Conservation (phyloP, 2,113 vertebrate genomes). For the Rhinoderma darwinii region DNA sequence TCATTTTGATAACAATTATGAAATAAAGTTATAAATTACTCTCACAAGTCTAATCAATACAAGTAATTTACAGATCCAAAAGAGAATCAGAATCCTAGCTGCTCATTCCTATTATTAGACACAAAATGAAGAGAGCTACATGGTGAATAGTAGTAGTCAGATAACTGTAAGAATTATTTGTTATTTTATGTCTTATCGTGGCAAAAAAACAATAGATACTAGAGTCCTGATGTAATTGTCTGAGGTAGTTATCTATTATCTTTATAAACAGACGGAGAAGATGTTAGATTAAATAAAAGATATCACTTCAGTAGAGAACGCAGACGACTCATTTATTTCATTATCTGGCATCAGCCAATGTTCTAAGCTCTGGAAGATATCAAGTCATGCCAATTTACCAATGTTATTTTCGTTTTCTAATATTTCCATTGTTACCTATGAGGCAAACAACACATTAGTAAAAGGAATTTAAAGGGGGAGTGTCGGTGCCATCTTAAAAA, state of each 20-base stretch:
- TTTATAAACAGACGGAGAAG: neutral
- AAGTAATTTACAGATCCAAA: too few species aligned
- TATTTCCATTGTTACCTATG: neutral
- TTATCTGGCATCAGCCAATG: neutral
- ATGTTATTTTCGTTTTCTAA: neutral
- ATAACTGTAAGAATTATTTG: neutral
- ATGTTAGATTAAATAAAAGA: neutral
- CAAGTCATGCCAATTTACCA: neutral
- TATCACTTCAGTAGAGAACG: neutral
- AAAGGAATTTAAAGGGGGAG: neutral
- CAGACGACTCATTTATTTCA: neutral
- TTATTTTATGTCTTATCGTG: neutral
- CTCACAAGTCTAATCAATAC: too few species aligned
- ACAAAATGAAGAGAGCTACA: neutral
- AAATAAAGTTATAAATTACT: too few species aligned
- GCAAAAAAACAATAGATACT: neutral
- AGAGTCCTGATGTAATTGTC: conserved; percentile 6
- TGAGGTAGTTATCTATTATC: neutral
- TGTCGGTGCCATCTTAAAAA: neutral
- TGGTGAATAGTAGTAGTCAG: neutral
- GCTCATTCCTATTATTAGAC: neutral
- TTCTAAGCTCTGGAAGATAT: neutral
- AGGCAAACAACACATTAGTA: neutral
- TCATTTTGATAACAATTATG: too few species aligned
- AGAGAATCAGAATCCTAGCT: neutral